Base-by-base conservation (phyloP, 2,888 invertebrate genomes). In the Phoronis australis region DNA sequence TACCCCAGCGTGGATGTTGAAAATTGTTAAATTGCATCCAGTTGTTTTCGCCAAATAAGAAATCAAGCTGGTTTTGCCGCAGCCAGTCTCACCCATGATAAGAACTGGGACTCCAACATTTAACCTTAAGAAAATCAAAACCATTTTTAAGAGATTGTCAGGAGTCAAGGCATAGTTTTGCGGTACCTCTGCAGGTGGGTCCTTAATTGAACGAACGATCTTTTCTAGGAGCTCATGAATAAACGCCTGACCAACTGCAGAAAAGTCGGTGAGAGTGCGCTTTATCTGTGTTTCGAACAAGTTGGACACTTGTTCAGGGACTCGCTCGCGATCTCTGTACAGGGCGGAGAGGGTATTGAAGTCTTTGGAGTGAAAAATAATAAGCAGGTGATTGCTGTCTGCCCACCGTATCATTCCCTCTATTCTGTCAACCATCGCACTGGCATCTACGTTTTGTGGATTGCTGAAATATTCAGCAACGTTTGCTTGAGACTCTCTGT, bases 401-500 rank as follows among this genome's bases (percentile, higher is more conserved):
- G 25, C 23, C 49, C 49, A 49, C 31, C 26, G 38, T n/a, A 49
- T 49, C 49, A 49, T 49, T n/a, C 59, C 52, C 22, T 59, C 52
- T 5, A 55, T 50, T 38, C 54, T 46, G 2, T 51, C 27, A 20
- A 51, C 46, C 24, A 56, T 42, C n/a, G n/a, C n/a, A n/a, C n/a
- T n/a, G n/a, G n/a, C n/a, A n/a, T n/a, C n/a, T n/a, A n/a, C n/a
- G n/a, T n/a, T n/a, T n/a, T n/a, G n/a, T n/a, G n/a, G n/a, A n/a
- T n/a, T n/a, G n/a, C n/a, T n/a, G n/a, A n/a, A n/a, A n/a, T n/a
- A n/a, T n/a, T n/a, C n/a, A n/a, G n/a, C n/a, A n/a, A n/a, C n/a
- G n/a, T n/a, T n/a, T n/a, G n/a, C n/a, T n/a, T n/a, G n/a, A n/a
- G n/a, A n/a, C n/a, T n/a, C n/a, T n/a, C n/a, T n/a, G n/a, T n/a